Percentiles rank a stretch among this genome's conserved stretches.
These are phyloP conservation scores for Gracilinanus agilis DNA, from an alignment of 2,113 vertebrate species.

Conservation along the genomic window DNA sequence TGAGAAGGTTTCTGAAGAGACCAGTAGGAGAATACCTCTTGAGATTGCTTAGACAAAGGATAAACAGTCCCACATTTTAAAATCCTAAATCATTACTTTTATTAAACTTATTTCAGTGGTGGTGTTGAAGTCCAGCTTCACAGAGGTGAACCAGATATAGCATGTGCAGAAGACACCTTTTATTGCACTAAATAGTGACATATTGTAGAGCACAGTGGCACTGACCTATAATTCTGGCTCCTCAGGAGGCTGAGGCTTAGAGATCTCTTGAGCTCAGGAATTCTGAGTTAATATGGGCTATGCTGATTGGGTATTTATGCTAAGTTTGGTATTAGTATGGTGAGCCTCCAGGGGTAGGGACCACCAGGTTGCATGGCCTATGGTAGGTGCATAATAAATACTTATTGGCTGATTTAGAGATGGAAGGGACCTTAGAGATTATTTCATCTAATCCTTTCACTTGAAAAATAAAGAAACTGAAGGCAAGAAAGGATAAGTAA, in stretches of 20 bases:
- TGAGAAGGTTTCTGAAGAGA: background rate
- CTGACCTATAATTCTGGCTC: no score
- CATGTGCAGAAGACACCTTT: background rate
- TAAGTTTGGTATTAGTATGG: background rate
- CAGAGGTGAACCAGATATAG: background rate
- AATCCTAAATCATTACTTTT: background rate
- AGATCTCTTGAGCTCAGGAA: background rate
- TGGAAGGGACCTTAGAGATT: background rate
- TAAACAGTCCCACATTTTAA: background rate
- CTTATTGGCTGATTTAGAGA: background rate
- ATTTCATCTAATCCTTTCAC: background rate
- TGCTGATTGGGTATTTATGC: background rate
- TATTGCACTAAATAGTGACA: background rate
- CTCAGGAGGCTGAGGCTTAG: background rate
- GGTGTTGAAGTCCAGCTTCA: background rate
- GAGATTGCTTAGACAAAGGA: background rate
- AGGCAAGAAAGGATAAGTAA: background rate
- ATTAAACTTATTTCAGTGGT: background rate
- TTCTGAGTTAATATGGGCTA: background rate
- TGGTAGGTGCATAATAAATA: background rate
- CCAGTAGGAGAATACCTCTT: background rate
- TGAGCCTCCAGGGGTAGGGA: background rate
- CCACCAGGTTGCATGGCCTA: no score
- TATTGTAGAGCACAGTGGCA: no score
- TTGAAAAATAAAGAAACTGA: background rate